phyloP scores from a whole-genome alignment of 2,797 vertebrate genomes.

The Silurus aristotelis region DNA sequence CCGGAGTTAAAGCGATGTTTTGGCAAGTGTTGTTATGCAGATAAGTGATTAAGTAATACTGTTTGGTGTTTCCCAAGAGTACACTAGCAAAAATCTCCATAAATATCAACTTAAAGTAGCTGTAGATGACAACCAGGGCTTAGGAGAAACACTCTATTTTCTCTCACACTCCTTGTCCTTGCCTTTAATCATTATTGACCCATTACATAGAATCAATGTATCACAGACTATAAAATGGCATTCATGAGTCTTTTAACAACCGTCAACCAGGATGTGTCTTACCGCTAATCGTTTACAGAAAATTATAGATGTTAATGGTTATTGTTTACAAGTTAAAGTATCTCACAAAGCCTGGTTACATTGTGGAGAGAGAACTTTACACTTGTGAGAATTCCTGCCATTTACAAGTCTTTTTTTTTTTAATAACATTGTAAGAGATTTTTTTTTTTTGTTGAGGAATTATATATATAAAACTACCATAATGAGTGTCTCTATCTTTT shows the following conservation, averaged over 20 bases:
- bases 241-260: background rate
- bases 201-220: too few relatives aligned
- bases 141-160: background rate
- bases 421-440: background rate
- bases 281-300: background rate
- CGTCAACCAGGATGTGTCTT: background rate
- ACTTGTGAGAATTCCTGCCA: background rate
- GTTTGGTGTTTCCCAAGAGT: constrained; percentile 32
- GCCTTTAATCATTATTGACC: background rate
- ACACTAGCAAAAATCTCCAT: constrained; percentile 64
- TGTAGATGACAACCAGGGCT: constrained; percentile 46
- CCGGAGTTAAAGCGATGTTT: constrained; percentile 46
- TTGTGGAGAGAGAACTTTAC: background rate
- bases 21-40: constrained; percentile 50
- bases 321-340: background rate
- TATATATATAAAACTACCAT: background rate
- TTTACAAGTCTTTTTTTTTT: background rate
- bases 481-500: background rate
- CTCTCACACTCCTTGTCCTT: too few relatives aligned
- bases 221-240: background rate
- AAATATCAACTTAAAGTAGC: constrained; percentile 65
- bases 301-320: background rate
- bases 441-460: background rate
- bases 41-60: constrained; percentile 58
- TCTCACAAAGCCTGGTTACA: background rate